Conservation (phyloP, 2,113 vertebrate genomes). For the Lipotes vexillifer region DNA sequence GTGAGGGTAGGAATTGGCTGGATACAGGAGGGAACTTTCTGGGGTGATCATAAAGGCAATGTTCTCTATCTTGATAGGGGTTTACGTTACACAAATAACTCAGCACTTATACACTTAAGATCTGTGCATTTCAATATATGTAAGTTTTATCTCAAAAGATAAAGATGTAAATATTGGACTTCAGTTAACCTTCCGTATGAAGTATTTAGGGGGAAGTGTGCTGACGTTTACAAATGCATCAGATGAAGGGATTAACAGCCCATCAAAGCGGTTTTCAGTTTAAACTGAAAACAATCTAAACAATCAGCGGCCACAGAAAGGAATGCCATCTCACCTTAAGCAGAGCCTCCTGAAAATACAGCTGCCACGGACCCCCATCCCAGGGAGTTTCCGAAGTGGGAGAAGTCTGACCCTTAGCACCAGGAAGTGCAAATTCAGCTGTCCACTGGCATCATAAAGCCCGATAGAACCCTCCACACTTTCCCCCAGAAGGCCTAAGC, state of each 20-base stretch:
- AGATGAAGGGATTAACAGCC: background rate
- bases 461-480: background rate
- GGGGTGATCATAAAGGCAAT: background rate
- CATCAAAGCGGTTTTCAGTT: background rate
- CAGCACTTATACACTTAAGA: background rate
- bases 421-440: background rate
- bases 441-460: background rate
- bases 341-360: background rate
- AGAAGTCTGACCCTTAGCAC: background rate
- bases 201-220: background rate
- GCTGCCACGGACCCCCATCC: background rate
- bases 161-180: background rate
- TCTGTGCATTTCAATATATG: background rate
- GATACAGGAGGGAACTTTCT: background rate
- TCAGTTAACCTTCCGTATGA: background rate
- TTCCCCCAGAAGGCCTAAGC: background rate
- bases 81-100: background rate
- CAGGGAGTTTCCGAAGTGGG: background rate
- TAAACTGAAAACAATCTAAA: background rate
- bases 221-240: background rate
- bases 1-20: background rate
- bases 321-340: background rate
- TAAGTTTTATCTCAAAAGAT: conserved; percentile 4
- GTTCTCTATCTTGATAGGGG: background rate
- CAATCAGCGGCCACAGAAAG: background rate